Evolutionary conservation across 2,888 invertebrate species (phyloP), one percentile per base, ranked within the genome.

Genomic region (Villa cingulata): DNA sequence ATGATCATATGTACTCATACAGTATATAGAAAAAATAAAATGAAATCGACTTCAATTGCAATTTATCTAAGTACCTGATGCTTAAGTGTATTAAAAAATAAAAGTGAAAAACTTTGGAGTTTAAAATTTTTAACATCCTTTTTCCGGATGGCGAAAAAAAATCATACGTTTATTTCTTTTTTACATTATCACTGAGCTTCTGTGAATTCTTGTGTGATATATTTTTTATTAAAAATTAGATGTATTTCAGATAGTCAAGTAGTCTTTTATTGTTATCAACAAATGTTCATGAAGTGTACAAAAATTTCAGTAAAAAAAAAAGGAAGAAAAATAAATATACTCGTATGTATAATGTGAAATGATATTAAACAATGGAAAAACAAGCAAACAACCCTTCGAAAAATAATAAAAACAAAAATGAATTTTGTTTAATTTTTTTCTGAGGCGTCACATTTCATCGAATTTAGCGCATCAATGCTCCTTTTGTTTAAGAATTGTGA

Each of bases 381-480:
- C 9, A 4, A 32, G 12, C 7, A 7, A 32, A 12, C 29, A 32
- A 32, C 29, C 29, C 29, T 32, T 32, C 29, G 7, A 23, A n/a
- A n/a, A 14, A 12, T 32, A 12, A 12, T 12, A 12, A 32, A 12
- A 14, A 32, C 29, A 32, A 32, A 32, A 12, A 12, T 3, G 29
- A 23, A 7, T 23, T 23, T 23, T 23, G 23, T 23, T 23, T 23
- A 6, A 6, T 23, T 23, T 23, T 23, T 23, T 23, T 23, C 7
- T 23, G 12, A 47, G 58, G 64, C 70, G 70, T 70, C 68, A 69
- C 70, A 71, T 71, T 70, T 72, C 70, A 72, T 71, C 70, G 70
- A 70, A 71, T 72, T 71, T 71, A 65, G 69, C 65, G 69, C 67
- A 59, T 64, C 64, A 61, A 56, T 65, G 67, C 59, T 56, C 61